Conservation (phyloP, 1,140 invertebrate species). For the Cardiocondyla obscurior region DNA sequence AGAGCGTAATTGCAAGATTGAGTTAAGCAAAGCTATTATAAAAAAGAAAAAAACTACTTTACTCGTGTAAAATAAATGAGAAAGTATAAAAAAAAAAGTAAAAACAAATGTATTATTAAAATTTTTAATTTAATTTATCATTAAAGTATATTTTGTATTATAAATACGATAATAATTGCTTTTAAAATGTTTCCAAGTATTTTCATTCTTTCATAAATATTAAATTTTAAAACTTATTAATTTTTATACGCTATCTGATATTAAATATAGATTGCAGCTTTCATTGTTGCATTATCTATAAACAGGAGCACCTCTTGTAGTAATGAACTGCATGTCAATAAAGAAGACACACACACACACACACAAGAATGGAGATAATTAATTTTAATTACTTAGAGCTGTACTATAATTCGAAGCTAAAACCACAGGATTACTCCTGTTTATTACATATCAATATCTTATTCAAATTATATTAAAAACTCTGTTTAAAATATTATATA, state of each 20-base stretch:
- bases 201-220: slow-evolving; percentile 36
- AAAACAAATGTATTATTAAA: slow-evolving; percentile 2
- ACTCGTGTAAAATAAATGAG: background rate
- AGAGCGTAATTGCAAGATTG: slow-evolving; percentile 10
- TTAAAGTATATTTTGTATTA: slow-evolving; percentile 3
- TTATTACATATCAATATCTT: slow-evolving; percentile 26
- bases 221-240: background rate
- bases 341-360: no score
- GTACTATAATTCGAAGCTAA: slow-evolving; percentile 12
- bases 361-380: background rate
- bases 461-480: slow-evolving; percentile 15
- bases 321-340: background rate
- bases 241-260: background rate
- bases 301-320: slow-evolving; percentile 17
- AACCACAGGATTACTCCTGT: slow-evolving; percentile 11
- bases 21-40: slow-evolving; percentile 4
- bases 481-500: background rate
- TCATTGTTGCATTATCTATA: background rate
- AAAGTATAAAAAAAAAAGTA: slow-evolving; percentile 26
- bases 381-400: slow-evolving; percentile 25
- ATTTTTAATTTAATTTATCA: slow-evolving; percentile 23
- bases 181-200: slow-evolving; percentile 18
- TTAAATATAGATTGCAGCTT: background rate
- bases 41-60: background rate
- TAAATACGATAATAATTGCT: background rate